Base-by-base conservation (phyloP, 2,113 vertebrate genomes). In the Gopherus flavomarginatus region DNA sequence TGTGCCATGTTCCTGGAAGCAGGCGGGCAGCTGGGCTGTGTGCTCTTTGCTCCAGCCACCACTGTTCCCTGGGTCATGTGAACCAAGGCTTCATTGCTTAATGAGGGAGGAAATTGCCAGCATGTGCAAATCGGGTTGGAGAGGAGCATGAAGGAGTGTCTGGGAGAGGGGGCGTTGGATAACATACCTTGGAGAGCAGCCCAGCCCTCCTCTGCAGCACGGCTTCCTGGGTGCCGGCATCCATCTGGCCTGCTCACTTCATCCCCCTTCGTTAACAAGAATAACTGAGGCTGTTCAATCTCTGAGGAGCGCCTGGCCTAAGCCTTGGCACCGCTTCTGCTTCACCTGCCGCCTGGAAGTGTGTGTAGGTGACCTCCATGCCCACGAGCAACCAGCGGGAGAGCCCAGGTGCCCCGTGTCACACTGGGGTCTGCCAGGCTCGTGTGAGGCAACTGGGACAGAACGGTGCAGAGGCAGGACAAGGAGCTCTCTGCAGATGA, bases 191-290 rank as follows among this genome's bases (percentile, higher is more conserved):
- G 38, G 0, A 85, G 3, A n/a, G 29, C 5, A 2, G 47, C 52
- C 2, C 13, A 9, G 0, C 9, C 19, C 3, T 16, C 57, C 31
- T 35, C n/a, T 1, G 57, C 35, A 11, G 7, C 1, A 19, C 6
- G 31, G 81, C 56, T 56, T 27, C 38, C 6, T 2, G 44, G 56
- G 65, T 81, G 17, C 88, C 12, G 44, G 44, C 59, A 2, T 1
- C 2, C 35, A 0, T 35, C 19, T 81, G 47, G 44, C 44, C 72
- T 26, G 27, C 2, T 10, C 0, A 0, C n/a, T 42, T 22, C 38
- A 4, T 26, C 8, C 17, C 38, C 8, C 90, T 94, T 7, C 56
- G 59, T 77, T 52, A 26, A n/a, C 22, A 81, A 78, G 88, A 62
- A 24, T 38, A 8, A 26, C 42, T 1, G 22, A 24, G 75, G 42